Conservation (phyloP, 2,888 invertebrate genomes). For the Drosophila peninsularis region DNA sequence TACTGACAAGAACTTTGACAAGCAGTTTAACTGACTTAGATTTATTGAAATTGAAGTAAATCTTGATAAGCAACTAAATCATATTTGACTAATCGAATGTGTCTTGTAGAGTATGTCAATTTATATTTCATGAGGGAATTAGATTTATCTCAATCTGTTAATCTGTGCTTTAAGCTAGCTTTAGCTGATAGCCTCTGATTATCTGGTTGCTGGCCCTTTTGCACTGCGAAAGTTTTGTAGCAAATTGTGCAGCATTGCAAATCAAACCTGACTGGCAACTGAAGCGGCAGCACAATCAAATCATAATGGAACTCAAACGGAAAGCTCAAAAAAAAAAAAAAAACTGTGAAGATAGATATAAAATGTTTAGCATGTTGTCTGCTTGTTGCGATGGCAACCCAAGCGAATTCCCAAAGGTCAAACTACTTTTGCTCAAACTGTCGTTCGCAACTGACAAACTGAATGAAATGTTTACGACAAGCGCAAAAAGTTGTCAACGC, state of each 20-base stretch:
- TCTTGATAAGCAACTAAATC: too few species aligned
- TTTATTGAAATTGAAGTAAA: background rate
- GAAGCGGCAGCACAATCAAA: slow-evolving; percentile 20
- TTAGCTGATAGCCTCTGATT: background rate
- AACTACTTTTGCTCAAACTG: slow-evolving; percentile 60
- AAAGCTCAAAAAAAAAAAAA: background rate
- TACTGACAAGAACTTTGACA: background rate
- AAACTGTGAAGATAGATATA: background rate
- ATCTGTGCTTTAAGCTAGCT: background rate
- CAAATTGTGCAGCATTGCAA: slow-evolving; percentile 3
- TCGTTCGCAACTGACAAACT: slow-evolving; percentile 46
- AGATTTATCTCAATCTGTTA: background rate
- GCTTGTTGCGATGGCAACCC: slow-evolving; percentile 25
- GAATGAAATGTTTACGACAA: slow-evolving; percentile 61
- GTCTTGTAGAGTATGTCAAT: too few species aligned
- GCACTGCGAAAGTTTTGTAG: background rate
- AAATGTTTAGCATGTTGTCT: slow-evolving; percentile 14
- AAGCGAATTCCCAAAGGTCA: slow-evolving; percentile 58
- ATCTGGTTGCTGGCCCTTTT: background rate
- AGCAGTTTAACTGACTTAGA: background rate
- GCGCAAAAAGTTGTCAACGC: slow-evolving; percentile 51
- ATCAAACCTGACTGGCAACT: slow-evolving; percentile 7
- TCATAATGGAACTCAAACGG: slow-evolving; percentile 20
- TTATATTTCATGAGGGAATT: too few species aligned
- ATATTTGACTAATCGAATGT: too few species aligned